Evolutionary conservation across 2,113 vertebrate species (phyloP).

Genomic region (Pomatorhinus ruficollis): DNA sequence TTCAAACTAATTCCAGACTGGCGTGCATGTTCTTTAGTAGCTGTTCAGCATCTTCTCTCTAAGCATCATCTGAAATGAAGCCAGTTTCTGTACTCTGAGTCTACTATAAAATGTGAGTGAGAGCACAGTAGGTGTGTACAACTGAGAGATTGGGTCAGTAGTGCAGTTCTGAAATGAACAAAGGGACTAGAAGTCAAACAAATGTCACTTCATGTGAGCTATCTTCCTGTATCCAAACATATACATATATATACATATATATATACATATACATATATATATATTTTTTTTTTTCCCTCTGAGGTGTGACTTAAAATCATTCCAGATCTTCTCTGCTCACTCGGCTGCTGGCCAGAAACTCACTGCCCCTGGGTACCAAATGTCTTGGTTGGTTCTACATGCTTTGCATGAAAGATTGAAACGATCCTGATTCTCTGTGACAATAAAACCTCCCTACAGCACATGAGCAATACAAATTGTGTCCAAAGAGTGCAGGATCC

Average conservation of each 20-base stretch:
- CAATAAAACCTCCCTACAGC: background rate
- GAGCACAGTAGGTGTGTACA: background rate
- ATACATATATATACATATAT: background rate
- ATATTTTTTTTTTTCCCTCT: no score
- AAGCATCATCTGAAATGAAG: background rate
- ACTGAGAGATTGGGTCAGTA: background rate
- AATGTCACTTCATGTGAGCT: background rate
- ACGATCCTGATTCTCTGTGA: background rate
- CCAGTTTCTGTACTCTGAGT: background rate
- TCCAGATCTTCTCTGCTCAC: background rate
- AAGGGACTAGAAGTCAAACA: background rate
- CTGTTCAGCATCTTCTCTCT: background rate
- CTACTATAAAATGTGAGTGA: background rate
- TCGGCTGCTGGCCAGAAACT: background rate
- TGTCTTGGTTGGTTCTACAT: background rate
- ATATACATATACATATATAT: background rate
- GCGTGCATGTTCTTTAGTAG: background rate
- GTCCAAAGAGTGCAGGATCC: background rate
- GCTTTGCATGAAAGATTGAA: background rate
- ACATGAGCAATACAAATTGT: background rate
- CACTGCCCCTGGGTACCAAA: background rate
- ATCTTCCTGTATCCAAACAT: background rate
- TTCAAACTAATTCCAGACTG: background rate
- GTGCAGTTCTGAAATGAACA: background rate
- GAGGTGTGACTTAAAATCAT: background rate